Conservation (phyloP, 1,140 invertebrate species). For the Copidosoma floridanum region DNA sequence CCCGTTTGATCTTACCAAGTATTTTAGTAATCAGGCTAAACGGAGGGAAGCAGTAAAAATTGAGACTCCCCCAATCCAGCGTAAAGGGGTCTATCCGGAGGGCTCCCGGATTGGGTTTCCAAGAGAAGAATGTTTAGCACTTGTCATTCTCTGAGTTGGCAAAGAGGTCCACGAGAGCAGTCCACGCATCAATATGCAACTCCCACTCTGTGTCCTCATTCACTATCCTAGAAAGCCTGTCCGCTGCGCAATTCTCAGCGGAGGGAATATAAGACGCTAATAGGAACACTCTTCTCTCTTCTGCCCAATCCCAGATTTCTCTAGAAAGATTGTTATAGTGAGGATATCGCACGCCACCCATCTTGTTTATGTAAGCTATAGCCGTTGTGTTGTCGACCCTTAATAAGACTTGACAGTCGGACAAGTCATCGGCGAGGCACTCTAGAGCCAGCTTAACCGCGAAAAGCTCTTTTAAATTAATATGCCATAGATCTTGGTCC, state of each 20-base stretch:
- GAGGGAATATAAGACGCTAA: background rate
- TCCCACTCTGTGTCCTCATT: background rate
- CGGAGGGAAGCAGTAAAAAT: background rate
- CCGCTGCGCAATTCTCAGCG: background rate
- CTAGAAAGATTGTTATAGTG: background rate
- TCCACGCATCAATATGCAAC: background rate
- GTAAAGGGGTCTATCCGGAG: background rate
- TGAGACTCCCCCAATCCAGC: background rate
- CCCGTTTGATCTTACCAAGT: background rate
- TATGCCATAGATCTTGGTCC: conserved; percentile 28
- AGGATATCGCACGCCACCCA: background rate
- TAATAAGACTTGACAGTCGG: background rate
- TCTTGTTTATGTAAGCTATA: background rate
- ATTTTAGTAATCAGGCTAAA: background rate
- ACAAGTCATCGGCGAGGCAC: background rate
- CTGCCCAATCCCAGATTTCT: background rate
- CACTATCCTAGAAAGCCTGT: background rate
- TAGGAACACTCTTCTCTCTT: background rate
- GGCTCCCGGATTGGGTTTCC: conserved; percentile 6
- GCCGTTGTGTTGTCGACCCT: conserved; percentile 21
- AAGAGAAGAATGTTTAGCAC: background rate
- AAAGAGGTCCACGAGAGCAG: background rate
- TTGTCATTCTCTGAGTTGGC: background rate
- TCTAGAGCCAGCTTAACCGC: conserved; percentile 14
- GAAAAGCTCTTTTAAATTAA: conserved; percentile 46